Base-by-base conservation (phyloP, 2,113 vertebrate species). In the Notarius lentiginosus region DNA sequence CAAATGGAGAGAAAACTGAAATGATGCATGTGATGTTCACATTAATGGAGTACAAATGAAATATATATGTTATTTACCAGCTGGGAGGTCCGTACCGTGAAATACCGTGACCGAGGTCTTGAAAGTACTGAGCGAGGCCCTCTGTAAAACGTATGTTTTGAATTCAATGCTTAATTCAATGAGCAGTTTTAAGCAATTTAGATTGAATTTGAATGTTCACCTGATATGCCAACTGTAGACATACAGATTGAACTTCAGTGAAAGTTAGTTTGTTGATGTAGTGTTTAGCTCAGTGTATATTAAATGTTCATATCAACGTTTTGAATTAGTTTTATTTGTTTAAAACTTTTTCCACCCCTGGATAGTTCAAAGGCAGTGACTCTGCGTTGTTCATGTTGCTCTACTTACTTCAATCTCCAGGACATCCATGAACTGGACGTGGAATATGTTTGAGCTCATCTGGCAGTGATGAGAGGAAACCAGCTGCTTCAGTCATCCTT, bases 371-470 rank as follows among this genome's bases (percentile, higher is more conserved):
- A 75, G 41, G 72, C 70, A 22, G 10, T 41, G 41, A 41, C 41
- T 41, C 34, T 41, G 41, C 41, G 4, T 41, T 41, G 41, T 41
- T 41, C 34, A 41, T 41, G 41, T 41, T 41, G 41, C 53, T 63
- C 63, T 30, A 56, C 55, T 60, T 61, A 47, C 79, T 81, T 12
- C 8, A 8, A 55, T 83, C 49, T 66, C 22, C 81, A 84, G 27
- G 51, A 73, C 27, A 24, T 34, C 65, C 30, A 30, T 20, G 66
- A 65, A 65, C 63, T 55, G 18, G n/a, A 65, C 82, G 72, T 47
- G 15, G 30, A 68, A 41, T 84, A 84, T 84, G 41, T 9, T 66
- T 82, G 80, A 82, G 60, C 60, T 27, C 41, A 11, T 47, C 41
- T 81, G 27, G 5, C 63, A 68, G 27, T 12, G 27, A 73, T 84